Percentiles rank a stretch among this genome's conserved stretches.
Conservation (phyloP, 2,797 vertebrate species). For the Anniella stebbinsi region DNA sequence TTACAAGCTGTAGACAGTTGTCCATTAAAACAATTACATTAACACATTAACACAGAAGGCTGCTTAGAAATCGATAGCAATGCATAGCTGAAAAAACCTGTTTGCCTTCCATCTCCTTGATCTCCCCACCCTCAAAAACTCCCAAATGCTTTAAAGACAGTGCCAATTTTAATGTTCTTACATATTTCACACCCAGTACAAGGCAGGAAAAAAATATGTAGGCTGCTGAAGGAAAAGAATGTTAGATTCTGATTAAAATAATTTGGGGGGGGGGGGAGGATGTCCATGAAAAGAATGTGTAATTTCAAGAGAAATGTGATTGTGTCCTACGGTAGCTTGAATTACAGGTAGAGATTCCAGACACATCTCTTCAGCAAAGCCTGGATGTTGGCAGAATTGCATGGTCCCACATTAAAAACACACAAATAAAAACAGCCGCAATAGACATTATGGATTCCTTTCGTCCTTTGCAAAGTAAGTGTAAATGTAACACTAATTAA, state of each 20-base stretch:
- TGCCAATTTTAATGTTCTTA: constrained; percentile 54
- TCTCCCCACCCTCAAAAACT: constrained; percentile 24
- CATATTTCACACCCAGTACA: constrained; percentile 8
- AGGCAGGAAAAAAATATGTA: constrained; percentile 17
- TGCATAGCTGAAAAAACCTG: constrained; percentile 48
- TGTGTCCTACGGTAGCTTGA: constrained; percentile 48
- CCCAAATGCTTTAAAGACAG: constrained; percentile 42
- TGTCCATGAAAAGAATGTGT: constrained; percentile 25
- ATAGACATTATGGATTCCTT: constrained; percentile 68
- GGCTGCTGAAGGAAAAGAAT: constrained; percentile 21
- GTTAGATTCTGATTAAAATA: constrained; percentile 57
- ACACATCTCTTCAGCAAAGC: background rate
- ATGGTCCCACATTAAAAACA: background rate
- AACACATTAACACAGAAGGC: constrained; percentile 23
- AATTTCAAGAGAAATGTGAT: constrained; percentile 59
- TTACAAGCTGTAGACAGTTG: constrained; percentile 67
- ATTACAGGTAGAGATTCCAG: constrained; percentile 45
- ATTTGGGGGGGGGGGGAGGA: background rate
- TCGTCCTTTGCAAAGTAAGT: constrained; percentile 66
- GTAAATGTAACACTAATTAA: constrained; percentile 76
- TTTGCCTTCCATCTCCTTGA: background rate
- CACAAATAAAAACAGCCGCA: constrained; percentile 34
- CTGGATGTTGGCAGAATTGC: constrained; percentile 38
- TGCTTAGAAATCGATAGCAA: constrained; percentile 68
- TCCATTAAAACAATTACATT: constrained; percentile 65